phyloP scores from a whole-genome alignment of 2,888 invertebrate genomes.

The Caenorhabditis zanzibari region DNA sequence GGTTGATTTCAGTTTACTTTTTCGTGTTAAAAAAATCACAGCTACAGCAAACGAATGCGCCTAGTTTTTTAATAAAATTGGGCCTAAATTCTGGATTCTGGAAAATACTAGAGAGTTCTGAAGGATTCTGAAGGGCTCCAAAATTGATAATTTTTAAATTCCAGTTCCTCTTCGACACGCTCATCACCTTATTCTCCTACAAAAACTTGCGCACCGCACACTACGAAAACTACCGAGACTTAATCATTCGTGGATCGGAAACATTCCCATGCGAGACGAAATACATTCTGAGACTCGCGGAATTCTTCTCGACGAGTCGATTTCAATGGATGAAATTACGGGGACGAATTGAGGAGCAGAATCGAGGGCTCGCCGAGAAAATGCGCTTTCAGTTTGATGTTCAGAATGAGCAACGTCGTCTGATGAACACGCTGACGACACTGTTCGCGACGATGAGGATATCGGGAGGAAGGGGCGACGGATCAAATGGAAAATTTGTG shows the following conservation, averaged over 20 bases:
- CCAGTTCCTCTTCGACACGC: constrained; percentile 30
- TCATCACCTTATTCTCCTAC: neutral
- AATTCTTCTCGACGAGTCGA: constrained; percentile 4
- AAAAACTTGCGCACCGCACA: neutral
- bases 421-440: constrained; percentile 12
- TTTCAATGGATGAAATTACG: constrained; percentile 28
- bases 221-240: neutral
- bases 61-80: too few species aligned
- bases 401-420: constrained; percentile 14
- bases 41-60: too few species aligned
- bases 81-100: too few species aligned
- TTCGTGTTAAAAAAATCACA: too few species aligned
- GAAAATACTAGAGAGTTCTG: too few species aligned
- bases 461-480: neutral
- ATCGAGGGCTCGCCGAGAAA: neutral
- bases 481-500: neutral
- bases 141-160: neutral
- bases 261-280: constrained; percentile 33
- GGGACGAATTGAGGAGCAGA: neutral
- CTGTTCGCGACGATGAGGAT: constrained; percentile 22
- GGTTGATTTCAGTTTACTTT: too few species aligned
- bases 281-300: constrained; percentile 22
- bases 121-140: too few species aligned
- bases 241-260: constrained; percentile 3
- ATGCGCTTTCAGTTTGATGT: neutral